Conservation (phyloP, 2,113 vertebrate genomes). For the Sturnus vulgaris region DNA sequence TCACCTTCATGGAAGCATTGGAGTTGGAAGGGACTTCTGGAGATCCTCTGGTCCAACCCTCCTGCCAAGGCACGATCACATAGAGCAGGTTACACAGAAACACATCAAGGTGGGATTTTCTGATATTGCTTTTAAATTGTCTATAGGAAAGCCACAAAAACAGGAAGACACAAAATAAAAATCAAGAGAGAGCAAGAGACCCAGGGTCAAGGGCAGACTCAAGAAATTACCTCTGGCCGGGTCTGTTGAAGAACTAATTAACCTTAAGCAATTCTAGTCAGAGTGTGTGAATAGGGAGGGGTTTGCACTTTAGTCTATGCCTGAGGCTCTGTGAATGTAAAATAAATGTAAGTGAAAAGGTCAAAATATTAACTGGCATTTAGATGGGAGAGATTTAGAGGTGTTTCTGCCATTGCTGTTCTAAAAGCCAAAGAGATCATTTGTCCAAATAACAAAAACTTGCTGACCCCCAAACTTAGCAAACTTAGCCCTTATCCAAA, state of each 20-base stretch:
- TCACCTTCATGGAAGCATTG: fast-evolving
- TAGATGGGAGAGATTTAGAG: not conserved
- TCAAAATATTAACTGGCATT: not conserved
- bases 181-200: not conserved
- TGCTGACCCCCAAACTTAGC: not conserved
- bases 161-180: not conserved
- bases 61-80: not conserved
- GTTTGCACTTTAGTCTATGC: not conserved
- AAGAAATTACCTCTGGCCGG: not conserved
- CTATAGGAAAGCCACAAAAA: not conserved
- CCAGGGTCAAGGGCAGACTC: not conserved
- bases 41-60: not conserved
- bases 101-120: not conserved
- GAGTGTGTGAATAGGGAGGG: not conserved
- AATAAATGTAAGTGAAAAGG: not conserved
- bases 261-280: not conserved
- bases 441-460: not conserved
- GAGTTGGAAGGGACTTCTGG: not conserved
- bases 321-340: not conserved
- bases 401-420: not conserved
- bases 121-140: not conserved
- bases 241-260: not conserved
- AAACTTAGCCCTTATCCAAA: not conserved
- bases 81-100: not conserved
- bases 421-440: not conserved